These are phyloP conservation scores for Falco biarmicus DNA, from an alignment of 2,797 vertebrate genomes.

Conservation along the genomic window DNA sequence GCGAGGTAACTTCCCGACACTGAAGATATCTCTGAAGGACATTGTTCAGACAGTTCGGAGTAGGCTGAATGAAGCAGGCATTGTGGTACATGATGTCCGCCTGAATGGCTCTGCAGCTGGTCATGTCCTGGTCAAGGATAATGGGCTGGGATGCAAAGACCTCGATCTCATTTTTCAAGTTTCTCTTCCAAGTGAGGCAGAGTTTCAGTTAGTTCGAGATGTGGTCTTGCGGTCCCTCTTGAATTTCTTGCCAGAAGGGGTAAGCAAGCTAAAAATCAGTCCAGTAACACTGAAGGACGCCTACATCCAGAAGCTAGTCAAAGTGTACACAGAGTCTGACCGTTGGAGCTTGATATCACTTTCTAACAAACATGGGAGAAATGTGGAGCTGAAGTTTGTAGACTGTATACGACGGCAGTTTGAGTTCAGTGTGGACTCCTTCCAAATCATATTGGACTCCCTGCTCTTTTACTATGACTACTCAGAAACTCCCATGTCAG, in stretches of 20 bases:
- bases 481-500: constrained; percentile 83
- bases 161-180: constrained; percentile 96
- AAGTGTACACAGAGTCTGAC: constrained; percentile 93
- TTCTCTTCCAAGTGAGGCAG: constrained; percentile 85
- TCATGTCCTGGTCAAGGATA: constrained; percentile 94
- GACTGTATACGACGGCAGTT: constrained; percentile 95
- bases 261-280: constrained; percentile 94
- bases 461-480: constrained; percentile 89
- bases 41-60: constrained; percentile 90
- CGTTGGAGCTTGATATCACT: constrained; percentile 98
- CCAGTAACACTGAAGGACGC: constrained; percentile 93
- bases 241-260: constrained; percentile 94
- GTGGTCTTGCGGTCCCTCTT: constrained; percentile 92
- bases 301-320: constrained; percentile 96
- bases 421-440: constrained; percentile 98
- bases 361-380: constrained; percentile 95
- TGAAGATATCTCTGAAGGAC: constrained; percentile 92
- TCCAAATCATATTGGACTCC: constrained; percentile 95
- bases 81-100: constrained; percentile 88
- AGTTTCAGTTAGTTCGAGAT: constrained; percentile 92
- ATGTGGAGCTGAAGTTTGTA: constrained; percentile 97
- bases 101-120: constrained; percentile 96
- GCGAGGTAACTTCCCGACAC: constrained; percentile 94
- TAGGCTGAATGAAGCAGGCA: constrained; percentile 85
- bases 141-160: constrained; percentile 95